Conservation (phyloP, 53 echinoderm and acorn worm species). For the Pentamera pediparva region DNA sequence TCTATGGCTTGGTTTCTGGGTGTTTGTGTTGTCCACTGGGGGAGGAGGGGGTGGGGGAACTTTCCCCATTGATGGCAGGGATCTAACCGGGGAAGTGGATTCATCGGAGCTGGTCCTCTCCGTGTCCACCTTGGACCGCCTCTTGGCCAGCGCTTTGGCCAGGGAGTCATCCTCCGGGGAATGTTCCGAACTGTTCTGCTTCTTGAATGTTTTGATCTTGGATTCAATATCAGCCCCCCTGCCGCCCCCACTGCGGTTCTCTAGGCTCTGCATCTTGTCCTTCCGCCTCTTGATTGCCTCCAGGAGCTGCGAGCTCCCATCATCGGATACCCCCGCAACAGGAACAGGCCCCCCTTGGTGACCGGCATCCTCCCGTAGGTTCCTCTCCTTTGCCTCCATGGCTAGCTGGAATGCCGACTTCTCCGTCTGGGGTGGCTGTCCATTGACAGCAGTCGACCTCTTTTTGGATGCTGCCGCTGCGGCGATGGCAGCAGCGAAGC, state of each 20-base stretch:
- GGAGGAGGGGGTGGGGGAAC: slow-evolving; percentile 1
- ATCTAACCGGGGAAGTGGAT: slow-evolving; percentile 46
- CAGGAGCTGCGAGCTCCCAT: neutral
- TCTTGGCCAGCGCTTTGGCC: slow-evolving; percentile 71
- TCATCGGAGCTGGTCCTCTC: slow-evolving; percentile 61
- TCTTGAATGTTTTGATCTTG: slow-evolving; percentile 64
- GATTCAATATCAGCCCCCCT: slow-evolving; percentile 85
- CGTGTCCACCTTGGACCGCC: slow-evolving; percentile 66
- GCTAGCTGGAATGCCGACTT: slow-evolving; percentile 74
- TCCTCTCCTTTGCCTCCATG: slow-evolving; percentile 64
- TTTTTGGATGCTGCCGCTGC: slow-evolving; percentile 61
- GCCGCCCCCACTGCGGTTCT: slow-evolving; percentile 30
- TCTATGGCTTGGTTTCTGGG: neutral
- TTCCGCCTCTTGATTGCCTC: slow-evolving; percentile 65
- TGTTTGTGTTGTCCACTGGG: neutral
- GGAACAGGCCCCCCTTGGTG: neutral
- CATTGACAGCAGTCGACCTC: neutral
- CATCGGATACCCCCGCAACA: neutral
- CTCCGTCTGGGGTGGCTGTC: neutral
- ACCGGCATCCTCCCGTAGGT: neutral
- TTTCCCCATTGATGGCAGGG: neutral
- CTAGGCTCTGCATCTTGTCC: slow-evolving; percentile 45
- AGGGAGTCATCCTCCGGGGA: slow-evolving; percentile 57
- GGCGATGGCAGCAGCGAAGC: slow-evolving; percentile 73
- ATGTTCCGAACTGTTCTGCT: slow-evolving; percentile 35